Base-by-base conservation (phyloP, 2,888 invertebrate genomes). In the Plebejus melissa region DNA sequence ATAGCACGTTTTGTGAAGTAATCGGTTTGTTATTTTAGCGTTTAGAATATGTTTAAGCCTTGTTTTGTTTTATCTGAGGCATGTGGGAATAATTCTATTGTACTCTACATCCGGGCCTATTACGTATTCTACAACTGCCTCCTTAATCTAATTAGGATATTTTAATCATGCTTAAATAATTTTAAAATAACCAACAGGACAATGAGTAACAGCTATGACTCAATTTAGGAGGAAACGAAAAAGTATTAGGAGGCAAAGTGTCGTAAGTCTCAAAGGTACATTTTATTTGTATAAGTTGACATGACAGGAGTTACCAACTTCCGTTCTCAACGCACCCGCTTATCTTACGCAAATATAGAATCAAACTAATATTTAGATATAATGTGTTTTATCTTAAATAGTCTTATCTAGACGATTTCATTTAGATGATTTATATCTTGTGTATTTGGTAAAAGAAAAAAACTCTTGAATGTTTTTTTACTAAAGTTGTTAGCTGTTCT, bases 41-140 rank as follows among this genome's bases (percentile, higher is more conserved):
- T 89, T 91, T 89, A 91, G 90, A 85, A 85, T 88, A 86, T 88
- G 88, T 90, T 90, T 86, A 88, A 90, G 86, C 89, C 85, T 86
- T 88, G 90, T 90, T 90, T 89, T 90, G 91, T 91, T 92, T 90
- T 88, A 88, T 90, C 87, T 85, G 86, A 88, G 89, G 90, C 93
- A 93, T 93, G 91, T 93, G 93, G 93, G 92, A 93, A 92, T 93
- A 91, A 92, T 91, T 91, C 88, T 88, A 91, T 92, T 93, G 93
- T 91, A 85, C 87, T 89, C 85, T 82, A 88, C 90, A 89, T 92
- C 93, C 92, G 90, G 90, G 88, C 88, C 88, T 87, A 91, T 89
- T 90, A 87, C 84, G 82, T 85, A 75, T 85, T 83, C 83, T 86
- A 88, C 87, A 85, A 85, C 75, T 72, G 74, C 75, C 76, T 76